Conservation (phyloP, 2,113 vertebrate genomes). For the Tylochromis polylepis region DNA sequence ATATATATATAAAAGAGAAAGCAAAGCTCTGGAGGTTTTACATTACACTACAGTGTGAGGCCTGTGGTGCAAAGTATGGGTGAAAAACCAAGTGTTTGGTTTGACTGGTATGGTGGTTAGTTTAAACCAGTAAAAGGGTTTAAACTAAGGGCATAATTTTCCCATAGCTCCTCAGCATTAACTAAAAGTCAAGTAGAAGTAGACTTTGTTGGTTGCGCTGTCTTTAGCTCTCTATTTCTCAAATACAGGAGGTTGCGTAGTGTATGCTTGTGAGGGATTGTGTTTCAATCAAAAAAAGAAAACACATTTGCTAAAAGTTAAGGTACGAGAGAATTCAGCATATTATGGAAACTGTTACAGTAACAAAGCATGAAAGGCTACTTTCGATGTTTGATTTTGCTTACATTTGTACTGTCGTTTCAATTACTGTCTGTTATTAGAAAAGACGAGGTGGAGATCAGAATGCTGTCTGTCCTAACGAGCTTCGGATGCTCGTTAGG, state of each 20-base stretch:
- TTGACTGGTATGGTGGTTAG: not conserved
- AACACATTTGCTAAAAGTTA: not conserved
- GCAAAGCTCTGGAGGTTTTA: not conserved
- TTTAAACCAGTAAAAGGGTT: not conserved
- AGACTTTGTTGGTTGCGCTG: not conserved
- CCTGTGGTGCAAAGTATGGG: not conserved
- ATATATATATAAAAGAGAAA: not conserved
- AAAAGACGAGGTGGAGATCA: not conserved
- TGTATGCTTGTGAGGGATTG: not conserved
- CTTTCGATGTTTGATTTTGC: not conserved
- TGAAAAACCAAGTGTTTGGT: not conserved
- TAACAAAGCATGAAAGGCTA: not conserved
- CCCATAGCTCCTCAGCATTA: not conserved
- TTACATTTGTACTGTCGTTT: not conserved
- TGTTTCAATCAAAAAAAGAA: not conserved
- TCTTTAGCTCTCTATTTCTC: not conserved
- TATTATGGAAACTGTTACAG: not conserved
- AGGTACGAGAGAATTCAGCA: rapidly evolving
- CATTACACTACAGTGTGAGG: not conserved
- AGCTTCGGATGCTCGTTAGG: not conserved
- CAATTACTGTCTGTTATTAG: not conserved
- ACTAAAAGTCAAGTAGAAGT: not conserved
- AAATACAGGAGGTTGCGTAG: not conserved
- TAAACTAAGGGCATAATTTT: not conserved
- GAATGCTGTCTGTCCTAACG: not conserved